These are phyloP conservation scores for Drosophila littoralis DNA, from an alignment of 1,140 invertebrate species.

Conservation along the genomic window DNA sequence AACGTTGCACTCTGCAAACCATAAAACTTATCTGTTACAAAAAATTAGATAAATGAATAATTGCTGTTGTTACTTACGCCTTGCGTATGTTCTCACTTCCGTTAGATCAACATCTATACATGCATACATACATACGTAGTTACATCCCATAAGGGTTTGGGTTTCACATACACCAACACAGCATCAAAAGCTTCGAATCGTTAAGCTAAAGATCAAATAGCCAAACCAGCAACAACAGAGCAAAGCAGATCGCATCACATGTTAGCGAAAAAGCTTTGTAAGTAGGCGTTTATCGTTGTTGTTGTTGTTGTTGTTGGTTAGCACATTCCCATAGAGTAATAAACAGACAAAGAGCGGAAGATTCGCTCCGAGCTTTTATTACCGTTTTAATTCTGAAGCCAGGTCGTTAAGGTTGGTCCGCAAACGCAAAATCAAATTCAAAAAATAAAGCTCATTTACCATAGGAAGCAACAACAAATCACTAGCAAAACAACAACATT, in stretches of 20 bases:
- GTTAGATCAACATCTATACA: slow-evolving; percentile 29
- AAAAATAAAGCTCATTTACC: no score
- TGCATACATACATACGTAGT: slow-evolving; percentile 9
- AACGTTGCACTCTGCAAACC: slow-evolving; percentile 5
- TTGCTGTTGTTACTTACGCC: not conserved
- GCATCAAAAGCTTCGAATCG: slow-evolving; percentile 24
- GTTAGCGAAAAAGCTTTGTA: slow-evolving; percentile 30
- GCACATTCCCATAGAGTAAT: no score
- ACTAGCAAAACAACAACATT: no score
- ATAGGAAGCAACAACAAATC: no score
- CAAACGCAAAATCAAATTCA: no score
- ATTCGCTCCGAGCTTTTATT: no score
- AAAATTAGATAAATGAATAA: not conserved
- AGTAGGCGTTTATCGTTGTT: slow-evolving; percentile 23
- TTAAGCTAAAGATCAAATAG: slow-evolving; percentile 43
- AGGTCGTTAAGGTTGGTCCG: no score
- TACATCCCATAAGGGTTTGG: slow-evolving; percentile 17
- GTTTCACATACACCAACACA: slow-evolving; percentile 20
- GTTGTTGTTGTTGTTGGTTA: slow-evolving; percentile 9
- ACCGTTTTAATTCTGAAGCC: no score
- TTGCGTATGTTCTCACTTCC: slow-evolving; percentile 10
- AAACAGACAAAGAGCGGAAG: no score
- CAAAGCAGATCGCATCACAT: slow-evolving; percentile 28
- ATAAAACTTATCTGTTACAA: slow-evolving; percentile 13
- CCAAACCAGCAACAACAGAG: slow-evolving; percentile 5